phyloP scores from a whole-genome alignment of 2,113 vertebrate species.

The Syngnathus scovelli region DNA sequence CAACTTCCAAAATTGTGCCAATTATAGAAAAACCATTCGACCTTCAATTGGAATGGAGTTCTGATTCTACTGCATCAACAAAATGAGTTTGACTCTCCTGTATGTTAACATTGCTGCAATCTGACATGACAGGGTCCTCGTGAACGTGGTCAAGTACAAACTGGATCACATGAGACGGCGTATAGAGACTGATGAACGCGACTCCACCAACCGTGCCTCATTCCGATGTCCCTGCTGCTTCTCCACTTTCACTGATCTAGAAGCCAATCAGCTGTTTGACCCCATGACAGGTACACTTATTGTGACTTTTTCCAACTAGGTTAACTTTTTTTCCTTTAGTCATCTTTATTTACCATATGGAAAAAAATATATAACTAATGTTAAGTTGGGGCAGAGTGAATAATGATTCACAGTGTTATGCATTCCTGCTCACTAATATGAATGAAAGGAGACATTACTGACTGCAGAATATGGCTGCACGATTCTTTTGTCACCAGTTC shows the following conservation, averaged over 20 bases:
- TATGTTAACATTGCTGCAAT: neutral
- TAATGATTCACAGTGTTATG: neutral
- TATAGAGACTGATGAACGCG: conserved; percentile 94
- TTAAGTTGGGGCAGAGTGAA: neutral
- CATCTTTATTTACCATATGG: neutral
- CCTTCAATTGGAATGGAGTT: too few relatives aligned
- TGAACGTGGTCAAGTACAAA: conserved; percentile 98
- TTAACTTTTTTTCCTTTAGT: neutral
- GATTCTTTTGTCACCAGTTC: too few relatives aligned
- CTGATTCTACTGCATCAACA: neutral
- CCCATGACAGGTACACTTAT: conserved; percentile 79
- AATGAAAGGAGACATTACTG: too few relatives aligned
- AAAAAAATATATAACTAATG: neutral
- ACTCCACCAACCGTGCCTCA: conserved; percentile 93
- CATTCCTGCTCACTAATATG: too few relatives aligned
- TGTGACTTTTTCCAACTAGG: neutral
- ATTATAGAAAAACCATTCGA: too few relatives aligned
- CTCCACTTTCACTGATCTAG: conserved; percentile 94
- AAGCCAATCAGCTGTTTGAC: conserved; percentile 97
- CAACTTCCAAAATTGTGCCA: too few relatives aligned
- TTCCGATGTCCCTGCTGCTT: conserved; percentile 91
- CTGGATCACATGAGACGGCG: conserved; percentile 97
- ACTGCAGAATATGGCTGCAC: too few relatives aligned
- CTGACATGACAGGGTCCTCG: conserved; percentile 73
- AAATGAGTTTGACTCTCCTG: neutral